These are phyloP conservation scores for Noturus placidus DNA, from an alignment of 2,113 vertebrate genomes.

Conservation along the genomic window DNA sequence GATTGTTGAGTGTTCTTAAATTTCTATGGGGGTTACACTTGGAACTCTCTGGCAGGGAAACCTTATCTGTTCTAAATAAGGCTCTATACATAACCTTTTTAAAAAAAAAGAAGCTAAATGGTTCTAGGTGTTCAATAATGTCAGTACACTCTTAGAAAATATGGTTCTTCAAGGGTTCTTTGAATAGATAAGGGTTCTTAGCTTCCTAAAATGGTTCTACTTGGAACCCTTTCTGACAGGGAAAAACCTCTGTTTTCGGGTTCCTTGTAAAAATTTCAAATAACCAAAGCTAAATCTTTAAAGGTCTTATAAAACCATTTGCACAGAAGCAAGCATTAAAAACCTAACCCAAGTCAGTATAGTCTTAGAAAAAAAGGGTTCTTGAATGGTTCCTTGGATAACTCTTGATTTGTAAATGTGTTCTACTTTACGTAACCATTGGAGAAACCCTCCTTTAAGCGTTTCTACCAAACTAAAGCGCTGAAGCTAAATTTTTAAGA, in stretches of 20 bases:
- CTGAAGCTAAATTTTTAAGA: neutral
- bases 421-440: neutral
- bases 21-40: too few relatives aligned
- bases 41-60: neutral
- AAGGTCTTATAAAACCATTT: neutral
- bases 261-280: neutral
- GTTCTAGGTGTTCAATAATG: neutral
- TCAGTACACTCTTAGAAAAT: too few relatives aligned
- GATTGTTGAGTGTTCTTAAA: too few relatives aligned
- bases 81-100: neutral
- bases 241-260: neutral
- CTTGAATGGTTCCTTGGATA: neutral
- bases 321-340: neutral
- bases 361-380: neutral
- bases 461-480: neutral
- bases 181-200: neutral
- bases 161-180: neutral
- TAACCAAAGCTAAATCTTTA: neutral
- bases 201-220: neutral
- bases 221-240: neutral
- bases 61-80: neutral
- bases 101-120: neutral
- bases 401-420: neutral
- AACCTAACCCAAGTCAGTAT: neutral
- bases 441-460: neutral